Evolutionary conservation across 2,797 vertebrate species (phyloP).

Genomic region (Brachyalestes nurse): DNA sequence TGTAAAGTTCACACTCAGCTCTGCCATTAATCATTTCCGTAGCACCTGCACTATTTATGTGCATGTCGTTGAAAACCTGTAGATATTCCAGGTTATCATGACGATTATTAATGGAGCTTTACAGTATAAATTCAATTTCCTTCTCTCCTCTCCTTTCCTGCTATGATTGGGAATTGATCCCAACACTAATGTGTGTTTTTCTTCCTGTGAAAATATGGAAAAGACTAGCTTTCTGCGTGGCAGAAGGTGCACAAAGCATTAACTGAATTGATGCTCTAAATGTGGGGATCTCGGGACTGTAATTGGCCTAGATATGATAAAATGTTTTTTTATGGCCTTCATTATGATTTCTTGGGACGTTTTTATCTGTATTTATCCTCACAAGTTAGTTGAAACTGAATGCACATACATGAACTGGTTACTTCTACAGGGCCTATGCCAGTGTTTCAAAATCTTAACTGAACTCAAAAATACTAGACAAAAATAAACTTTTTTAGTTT

Average conservation of each 20-base stretch:
- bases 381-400: no score
- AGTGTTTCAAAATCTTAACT: no score
- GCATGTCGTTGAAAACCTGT: conserved; percentile 70
- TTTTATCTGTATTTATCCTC: no score
- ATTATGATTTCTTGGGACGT: background rate
- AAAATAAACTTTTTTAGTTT: no score
- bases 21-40: conserved; percentile 71
- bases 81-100: conserved; percentile 74
- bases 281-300: background rate
- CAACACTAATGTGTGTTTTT: conserved; percentile 67
- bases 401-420: no score
- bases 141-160: conserved; percentile 57
- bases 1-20: conserved; percentile 32
- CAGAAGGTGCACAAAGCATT: conserved; percentile 65
- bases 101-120: conserved; percentile 75
- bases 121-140: conserved; percentile 74
- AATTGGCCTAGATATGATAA: background rate
- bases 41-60: conserved; percentile 71
- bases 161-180: conserved; percentile 77
- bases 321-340: background rate
- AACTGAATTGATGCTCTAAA: conserved; percentile 69
- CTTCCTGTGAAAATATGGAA: conserved; percentile 66
- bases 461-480: no score
- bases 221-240: conserved; percentile 71
- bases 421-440: no score